Conservation (phyloP, 2,888 invertebrate genomes). For the Tineola bisselliella region DNA sequence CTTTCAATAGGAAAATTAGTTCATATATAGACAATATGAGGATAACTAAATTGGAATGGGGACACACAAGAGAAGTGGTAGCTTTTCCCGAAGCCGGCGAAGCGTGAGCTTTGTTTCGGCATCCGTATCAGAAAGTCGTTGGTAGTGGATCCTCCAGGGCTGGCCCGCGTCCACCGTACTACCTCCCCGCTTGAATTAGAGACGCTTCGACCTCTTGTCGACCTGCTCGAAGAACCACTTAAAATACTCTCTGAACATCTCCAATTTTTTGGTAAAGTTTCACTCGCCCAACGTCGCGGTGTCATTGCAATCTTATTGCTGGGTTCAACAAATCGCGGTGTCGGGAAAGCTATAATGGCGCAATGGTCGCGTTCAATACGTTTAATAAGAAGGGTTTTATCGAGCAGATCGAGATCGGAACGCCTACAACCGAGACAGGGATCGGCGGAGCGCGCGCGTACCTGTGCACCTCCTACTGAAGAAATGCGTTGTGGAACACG, state of each 20-base stretch:
- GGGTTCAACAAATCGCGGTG: constrained; percentile 38
- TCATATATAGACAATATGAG: constrained; percentile 60
- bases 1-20: not conserved
- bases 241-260: constrained; percentile 54
- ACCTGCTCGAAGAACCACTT: constrained; percentile 28
- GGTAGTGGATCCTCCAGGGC: constrained; percentile 54
- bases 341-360: constrained; percentile 56
- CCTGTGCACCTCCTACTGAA: constrained; percentile 73
- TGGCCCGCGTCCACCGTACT: constrained; percentile 53
- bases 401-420: constrained; percentile 37
- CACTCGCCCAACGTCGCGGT: constrained; percentile 51
- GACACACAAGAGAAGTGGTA: constrained; percentile 67
- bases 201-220: constrained; percentile 23
- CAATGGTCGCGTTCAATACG: constrained; percentile 53
- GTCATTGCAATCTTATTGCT: constrained; percentile 36
- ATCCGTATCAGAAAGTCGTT: constrained; percentile 55
- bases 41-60: constrained; percentile 60
- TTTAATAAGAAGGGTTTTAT: constrained; percentile 54
- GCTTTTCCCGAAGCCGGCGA: constrained; percentile 62
- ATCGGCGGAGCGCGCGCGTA: constrained; percentile 63
- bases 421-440: constrained; percentile 32
- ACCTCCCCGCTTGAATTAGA: constrained; percentile 33
- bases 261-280: constrained; percentile 54
- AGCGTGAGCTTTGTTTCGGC: constrained; percentile 60
- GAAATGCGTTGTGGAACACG: constrained; percentile 77